Evolutionary conservation across 1,140 invertebrate genomes (phyloP).

Genomic region (Drosophila subobscura): DNA sequence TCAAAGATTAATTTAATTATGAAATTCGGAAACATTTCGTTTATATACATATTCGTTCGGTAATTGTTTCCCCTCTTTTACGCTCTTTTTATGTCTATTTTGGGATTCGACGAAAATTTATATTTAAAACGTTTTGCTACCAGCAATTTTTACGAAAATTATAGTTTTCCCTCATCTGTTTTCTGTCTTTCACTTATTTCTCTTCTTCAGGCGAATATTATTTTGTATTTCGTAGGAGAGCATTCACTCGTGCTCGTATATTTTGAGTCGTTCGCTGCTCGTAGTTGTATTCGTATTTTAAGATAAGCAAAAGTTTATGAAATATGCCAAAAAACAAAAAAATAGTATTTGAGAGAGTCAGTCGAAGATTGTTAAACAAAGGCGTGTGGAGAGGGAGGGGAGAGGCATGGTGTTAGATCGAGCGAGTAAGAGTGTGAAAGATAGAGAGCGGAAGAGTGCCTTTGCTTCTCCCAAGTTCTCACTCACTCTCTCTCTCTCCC

Average conservation of each 20-base stretch:
- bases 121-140: background rate
- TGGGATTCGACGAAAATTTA: slow-evolving; percentile 9
- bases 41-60: slow-evolving; percentile 31
- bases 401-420: background rate
- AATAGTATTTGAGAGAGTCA: slow-evolving; percentile 50
- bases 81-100: slow-evolving; percentile 25
- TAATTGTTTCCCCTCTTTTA: slow-evolving; percentile 26
- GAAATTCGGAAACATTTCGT: slow-evolving; percentile 38
- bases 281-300: slow-evolving; percentile 37
- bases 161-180: too few relatives aligned
- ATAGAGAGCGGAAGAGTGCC: slow-evolving; percentile 10
- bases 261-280: background rate
- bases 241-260: slow-evolving; percentile 2
- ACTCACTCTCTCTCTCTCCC: slow-evolving; percentile 1
- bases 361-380: slow-evolving; percentile 11
- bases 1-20: slow-evolving; percentile 73
- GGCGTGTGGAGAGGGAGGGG: background rate
- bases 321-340: slow-evolving; percentile 49
- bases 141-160: background rate
- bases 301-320: slow-evolving; percentile 74
- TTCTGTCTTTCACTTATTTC: too few relatives aligned
- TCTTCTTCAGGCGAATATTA: too few relatives aligned
- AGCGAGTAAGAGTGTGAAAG: background rate
- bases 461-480: background rate
- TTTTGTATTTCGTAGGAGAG: too few relatives aligned